A percentile compares a stretch with the other conserved stretches of the same genome.
phyloP scores from a whole-genome alignment of 1,140 invertebrate genomes.

The Amphibalanus amphitrite region DNA sequence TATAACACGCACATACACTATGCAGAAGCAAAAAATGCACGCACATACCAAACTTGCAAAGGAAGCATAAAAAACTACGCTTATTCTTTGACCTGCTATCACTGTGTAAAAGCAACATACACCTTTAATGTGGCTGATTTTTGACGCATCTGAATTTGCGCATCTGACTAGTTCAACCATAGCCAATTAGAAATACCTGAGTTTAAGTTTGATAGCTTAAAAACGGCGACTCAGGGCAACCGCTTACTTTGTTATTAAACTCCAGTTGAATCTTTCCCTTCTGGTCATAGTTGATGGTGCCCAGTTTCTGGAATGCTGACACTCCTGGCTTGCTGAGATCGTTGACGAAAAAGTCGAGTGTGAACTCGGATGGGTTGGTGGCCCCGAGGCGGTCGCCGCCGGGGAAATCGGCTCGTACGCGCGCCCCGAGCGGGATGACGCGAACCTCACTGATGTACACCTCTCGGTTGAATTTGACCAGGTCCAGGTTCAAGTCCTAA shows the following conservation, averaged over 20 bases:
- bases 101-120: too few species aligned
- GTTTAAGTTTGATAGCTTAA: too few species aligned
- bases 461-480: constrained; percentile 86
- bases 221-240: not conserved
- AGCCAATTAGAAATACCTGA: too few species aligned
- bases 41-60: too few species aligned
- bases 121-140: too few species aligned
- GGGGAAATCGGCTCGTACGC: constrained; percentile 84
- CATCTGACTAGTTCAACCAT: too few species aligned
- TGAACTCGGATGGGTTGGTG: constrained; percentile 88
- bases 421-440: constrained; percentile 78
- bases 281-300: constrained; percentile 79
- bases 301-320: constrained; percentile 79
- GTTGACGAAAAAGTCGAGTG: constrained; percentile 91
- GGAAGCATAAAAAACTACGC: too few species aligned
- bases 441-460: constrained; percentile 82
- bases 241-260: constrained; percentile 42
- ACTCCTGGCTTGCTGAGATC: constrained; percentile 82
- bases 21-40: too few species aligned
- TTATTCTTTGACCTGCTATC: too few species aligned
- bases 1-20: too few species aligned
- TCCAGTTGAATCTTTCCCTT: constrained; percentile 82
- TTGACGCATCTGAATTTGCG: too few species aligned
- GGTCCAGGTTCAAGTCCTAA: constrained; percentile 83
- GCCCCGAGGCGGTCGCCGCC: constrained; percentile 78